Conservation (phyloP, 2,113 vertebrate genomes). For the Aplodontia rufa region DNA sequence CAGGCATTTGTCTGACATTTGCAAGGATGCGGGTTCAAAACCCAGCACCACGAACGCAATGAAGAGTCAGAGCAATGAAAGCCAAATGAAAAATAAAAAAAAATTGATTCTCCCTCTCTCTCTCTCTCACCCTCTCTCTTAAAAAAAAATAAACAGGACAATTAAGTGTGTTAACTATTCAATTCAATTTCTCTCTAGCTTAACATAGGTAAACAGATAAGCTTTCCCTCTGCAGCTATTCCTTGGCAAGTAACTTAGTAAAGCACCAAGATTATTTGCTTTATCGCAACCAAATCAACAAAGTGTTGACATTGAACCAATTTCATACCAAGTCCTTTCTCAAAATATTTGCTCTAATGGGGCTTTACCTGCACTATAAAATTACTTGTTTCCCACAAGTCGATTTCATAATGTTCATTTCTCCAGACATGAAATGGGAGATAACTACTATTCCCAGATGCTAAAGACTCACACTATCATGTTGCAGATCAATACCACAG, state of each 20-base stretch:
- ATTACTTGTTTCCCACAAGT: constrained; percentile 59
- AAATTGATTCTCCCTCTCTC: too few relatives aligned
- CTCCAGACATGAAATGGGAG: constrained; percentile 36
- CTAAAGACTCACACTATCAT: constrained; percentile 30
- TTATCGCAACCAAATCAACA: constrained; percentile 52
- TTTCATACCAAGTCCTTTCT: constrained; percentile 26
- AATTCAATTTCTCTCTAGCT: constrained; percentile 19
- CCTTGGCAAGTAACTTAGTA: constrained; percentile 28
- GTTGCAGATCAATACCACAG: constrained; percentile 83
- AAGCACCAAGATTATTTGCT: constrained; percentile 53
- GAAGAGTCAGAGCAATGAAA: too few relatives aligned
- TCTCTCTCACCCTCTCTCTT: too few relatives aligned
- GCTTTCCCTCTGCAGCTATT: not conserved
- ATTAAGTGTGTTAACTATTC: constrained; percentile 12
- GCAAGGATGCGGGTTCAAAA: too few relatives aligned
- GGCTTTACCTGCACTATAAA: constrained; percentile 46
- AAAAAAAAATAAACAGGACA: too few relatives aligned
- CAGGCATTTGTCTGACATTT: too few relatives aligned
- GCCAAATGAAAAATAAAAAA: too few relatives aligned
- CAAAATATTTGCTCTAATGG: constrained; percentile 61
- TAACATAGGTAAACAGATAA: constrained; percentile 32
- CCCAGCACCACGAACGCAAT: too few relatives aligned
- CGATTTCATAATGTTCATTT: constrained; percentile 62
- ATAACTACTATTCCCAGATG: constrained; percentile 35
- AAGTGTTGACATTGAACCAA: constrained; percentile 57